Base-by-base conservation (phyloP, 53 echinoderm and acorn worm genomes). In the Astropecten irregularis region DNA sequence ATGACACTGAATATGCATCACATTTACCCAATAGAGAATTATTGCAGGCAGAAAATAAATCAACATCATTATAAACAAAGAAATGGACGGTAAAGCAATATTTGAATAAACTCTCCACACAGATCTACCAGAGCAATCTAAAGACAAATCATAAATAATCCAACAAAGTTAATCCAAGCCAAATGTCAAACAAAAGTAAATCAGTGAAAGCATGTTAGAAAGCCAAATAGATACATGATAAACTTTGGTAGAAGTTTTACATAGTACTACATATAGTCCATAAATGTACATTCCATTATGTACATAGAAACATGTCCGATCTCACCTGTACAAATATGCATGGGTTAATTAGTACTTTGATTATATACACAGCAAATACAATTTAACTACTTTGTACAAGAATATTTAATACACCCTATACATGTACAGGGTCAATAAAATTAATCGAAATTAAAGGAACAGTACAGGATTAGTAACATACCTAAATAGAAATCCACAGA, bases 201-300 rank as follows among this genome's bases (percentile, higher is more conserved):
- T n/a, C n/a, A n/a, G n/a, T 71, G 71, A 71, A 71, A 71, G 34
- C 50, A 32, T 6, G 11, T 51, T 33, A 71, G 71, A 71, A 71
- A 55, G 38, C 38, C 44, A 77, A 77, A 77, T 77, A 60, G 19
- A 62, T 47, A 15, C 9, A 32, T 1, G 47, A 60, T 59, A 48
- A 54, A 79, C 61, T 79, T 79, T 79, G 79, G 79, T 79, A 62
- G 79, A 79, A 20, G 44, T 61, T 62, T 38, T 61, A 15, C 19
- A 32, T 48, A 47, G 62, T 62, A 61, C 63, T 48, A 28, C 23
- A 79, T 61, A 62, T 62, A 62, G n/a, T 79, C 60, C 61, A 61
- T 74, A 68, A 56, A 35, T 79, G 47, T 49, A 79, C 47, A 79
- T 15, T 29, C 7, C 8, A 15, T 50, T 79, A 40, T 44, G 16